Evolutionary conservation across 2,113 vertebrate species (phyloP).

Genomic region (Bagarius yarrelli): DNA sequence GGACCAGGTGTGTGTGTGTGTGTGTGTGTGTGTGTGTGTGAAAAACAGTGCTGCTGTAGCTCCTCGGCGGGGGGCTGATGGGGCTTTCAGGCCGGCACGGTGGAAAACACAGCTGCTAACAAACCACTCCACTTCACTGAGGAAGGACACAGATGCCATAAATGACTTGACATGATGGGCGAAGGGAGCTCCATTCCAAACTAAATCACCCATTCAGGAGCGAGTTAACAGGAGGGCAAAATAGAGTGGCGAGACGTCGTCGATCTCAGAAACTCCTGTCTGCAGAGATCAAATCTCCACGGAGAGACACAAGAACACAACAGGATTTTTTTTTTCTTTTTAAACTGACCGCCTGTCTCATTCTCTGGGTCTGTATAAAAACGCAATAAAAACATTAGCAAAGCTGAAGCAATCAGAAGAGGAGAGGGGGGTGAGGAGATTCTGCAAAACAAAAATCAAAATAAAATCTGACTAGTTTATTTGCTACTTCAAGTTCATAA

Average conservation of each 20-base stretch:
- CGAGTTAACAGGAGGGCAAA: conserved; percentile 43
- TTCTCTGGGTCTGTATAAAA: not conserved
- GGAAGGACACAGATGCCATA: conserved; percentile 73
- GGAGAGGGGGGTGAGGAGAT: not conserved
- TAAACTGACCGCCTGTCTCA: conserved; percentile 10
- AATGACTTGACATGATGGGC: conserved; percentile 73
- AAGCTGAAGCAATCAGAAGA: not conserved
- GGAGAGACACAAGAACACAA: not conserved
- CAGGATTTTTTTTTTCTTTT: not conserved
- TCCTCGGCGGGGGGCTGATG: conserved; percentile 69
- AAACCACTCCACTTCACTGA: conserved; percentile 68
- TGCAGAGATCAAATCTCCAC: conserved; percentile 37
- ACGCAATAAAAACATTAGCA: not conserved
- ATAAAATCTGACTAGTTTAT: not conserved
- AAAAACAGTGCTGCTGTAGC: conserved; percentile 65
- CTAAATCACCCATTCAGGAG: conserved; percentile 61
- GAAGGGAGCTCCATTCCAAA: conserved; percentile 58
- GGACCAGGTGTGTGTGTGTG: conserved; percentile 55
- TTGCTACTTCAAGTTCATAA: not conserved
- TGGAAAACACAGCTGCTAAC: conserved; percentile 73
- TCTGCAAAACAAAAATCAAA: not conserved
- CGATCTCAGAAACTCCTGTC: conserved; percentile 34
- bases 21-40: conserved; percentile 52
- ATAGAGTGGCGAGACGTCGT: conserved; percentile 20
- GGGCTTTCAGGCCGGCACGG: conserved; percentile 63